Evolutionary conservation across 2,888 invertebrate genomes (phyloP), one percentile per base, ranked within the genome.

Genomic region (Sesia apiformis): DNA sequence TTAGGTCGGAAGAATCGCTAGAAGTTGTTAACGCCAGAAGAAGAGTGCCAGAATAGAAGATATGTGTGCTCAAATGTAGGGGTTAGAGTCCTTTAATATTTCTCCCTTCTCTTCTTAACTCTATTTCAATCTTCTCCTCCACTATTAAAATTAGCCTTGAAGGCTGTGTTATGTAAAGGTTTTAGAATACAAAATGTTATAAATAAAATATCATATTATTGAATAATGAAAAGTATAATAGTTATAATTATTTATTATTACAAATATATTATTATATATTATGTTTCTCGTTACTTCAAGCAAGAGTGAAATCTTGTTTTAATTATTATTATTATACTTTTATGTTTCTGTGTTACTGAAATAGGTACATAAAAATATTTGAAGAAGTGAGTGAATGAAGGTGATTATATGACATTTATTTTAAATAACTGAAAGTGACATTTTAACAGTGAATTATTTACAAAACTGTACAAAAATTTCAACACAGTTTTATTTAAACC

Each of bases 11-110:
- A 23, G 23, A 23, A 1, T 23, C 23, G 2, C 23, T 23, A 23
- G 23, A 23, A 23, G 23, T 23, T 23, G 2, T 23, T 23, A 23
- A 23, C 23, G 23, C 23, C 23, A 23, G 23, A 23, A 23, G 23
- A 23, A 23, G 8, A 46, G 23, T 46, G 46, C 23, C 23, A 46
- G 7, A 46, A 8, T 46, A 57, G 40, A 49, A 60, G 52, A 69
- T 58, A 57, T 60, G 64, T 74, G 81, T 84, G 84, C 85, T 85
- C 84, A 85, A 85, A 83, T 83, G 75, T 83, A 83, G 77, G 83
- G 75, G 67, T 73, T 74, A 73, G 68, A 65, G 61, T 68, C 3
- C 62, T 70, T 69, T 61, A 65, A 66, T 64, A 66, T 6, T 75
- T 68, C 66, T 70, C 67, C 66, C 64, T 58, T 59, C 67, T 75